Percentiles rank a stretch among this genome's conserved stretches.
Evolutionary conservation across 2,888 invertebrate genomes (phyloP).

Genomic region (Nomada ferruginata): DNA sequence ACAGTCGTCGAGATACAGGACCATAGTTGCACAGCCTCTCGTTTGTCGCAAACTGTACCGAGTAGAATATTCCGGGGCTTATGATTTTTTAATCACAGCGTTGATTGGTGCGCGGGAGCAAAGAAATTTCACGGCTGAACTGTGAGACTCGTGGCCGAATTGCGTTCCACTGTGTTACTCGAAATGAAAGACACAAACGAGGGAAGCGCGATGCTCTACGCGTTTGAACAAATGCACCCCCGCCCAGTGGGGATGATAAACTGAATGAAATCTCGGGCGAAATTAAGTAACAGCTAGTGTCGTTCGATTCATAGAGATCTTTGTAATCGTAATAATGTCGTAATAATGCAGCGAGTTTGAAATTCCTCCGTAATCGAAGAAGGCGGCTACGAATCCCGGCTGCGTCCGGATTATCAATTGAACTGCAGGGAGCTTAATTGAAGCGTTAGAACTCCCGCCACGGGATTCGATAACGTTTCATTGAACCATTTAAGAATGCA

Average conservation of each 20-base stretch:
- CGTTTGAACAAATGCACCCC: constrained; percentile 6
- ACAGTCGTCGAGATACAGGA: not conserved
- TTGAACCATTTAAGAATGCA: constrained; percentile 47
- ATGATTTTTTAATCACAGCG: too few relatives aligned
- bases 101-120: too few relatives aligned
- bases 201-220: not conserved
- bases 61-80: too few relatives aligned
- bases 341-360: too few relatives aligned
- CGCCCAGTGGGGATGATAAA: not conserved
- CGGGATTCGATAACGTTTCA: constrained; percentile 29
- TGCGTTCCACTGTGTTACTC: not conserved
- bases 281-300: not conserved
- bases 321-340: not conserved
- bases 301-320: not conserved
- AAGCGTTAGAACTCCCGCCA: constrained; percentile 19
- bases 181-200: not conserved
- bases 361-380: not conserved
- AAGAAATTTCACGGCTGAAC: too few relatives aligned
- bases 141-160: too few relatives aligned
- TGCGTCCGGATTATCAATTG: constrained; percentile 20
- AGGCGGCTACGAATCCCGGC: not conserved
- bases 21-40: not conserved
- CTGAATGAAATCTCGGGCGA: not conserved
- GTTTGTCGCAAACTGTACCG: not conserved
- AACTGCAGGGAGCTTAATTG: constrained; percentile 10